Evolutionary conservation across 2,797 vertebrate species (phyloP).

Genomic region (Danio tinwini): DNA sequence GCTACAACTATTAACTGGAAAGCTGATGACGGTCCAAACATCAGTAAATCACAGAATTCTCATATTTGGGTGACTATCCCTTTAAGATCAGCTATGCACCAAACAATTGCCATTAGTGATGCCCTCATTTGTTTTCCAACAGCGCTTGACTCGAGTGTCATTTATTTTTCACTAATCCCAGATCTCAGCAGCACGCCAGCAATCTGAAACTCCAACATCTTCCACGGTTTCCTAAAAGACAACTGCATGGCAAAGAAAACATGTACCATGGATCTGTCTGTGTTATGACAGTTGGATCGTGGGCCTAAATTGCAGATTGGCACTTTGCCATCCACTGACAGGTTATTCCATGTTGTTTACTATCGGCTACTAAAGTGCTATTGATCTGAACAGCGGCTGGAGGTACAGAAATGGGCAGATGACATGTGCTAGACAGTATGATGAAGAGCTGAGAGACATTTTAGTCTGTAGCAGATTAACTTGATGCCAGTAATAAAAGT

Average conservation of each 20-base stretch:
- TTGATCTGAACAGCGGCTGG: slow-evolving; percentile 53
- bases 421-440: slow-evolving; percentile 36
- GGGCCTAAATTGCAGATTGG: slow-evolving; percentile 39
- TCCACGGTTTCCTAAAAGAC: slow-evolving; percentile 18
- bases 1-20: no score
- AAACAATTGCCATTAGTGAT: slow-evolving; percentile 7
- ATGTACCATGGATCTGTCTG: neutral
- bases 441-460: slow-evolving; percentile 18
- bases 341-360: slow-evolving; percentile 49
- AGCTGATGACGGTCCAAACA: no score
- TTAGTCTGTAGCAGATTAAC: neutral
- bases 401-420: slow-evolving; percentile 34
- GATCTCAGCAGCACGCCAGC: slow-evolving; percentile 4
- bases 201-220: slow-evolving; percentile 8
- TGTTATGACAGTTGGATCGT: slow-evolving; percentile 35
- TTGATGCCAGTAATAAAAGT: slow-evolving; percentile 6
- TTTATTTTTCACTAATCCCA: slow-evolving; percentile 26
- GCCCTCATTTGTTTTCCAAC: neutral
- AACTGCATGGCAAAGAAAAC: neutral
- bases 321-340: slow-evolving; percentile 44
- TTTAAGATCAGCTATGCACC: neutral
- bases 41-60: no score
- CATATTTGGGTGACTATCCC: no score
- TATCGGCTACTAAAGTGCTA: slow-evolving; percentile 52
- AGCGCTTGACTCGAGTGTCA: slow-evolving; percentile 14